Conservation (phyloP, 1,140 invertebrate species). For the Drosophila sucinea region DNA sequence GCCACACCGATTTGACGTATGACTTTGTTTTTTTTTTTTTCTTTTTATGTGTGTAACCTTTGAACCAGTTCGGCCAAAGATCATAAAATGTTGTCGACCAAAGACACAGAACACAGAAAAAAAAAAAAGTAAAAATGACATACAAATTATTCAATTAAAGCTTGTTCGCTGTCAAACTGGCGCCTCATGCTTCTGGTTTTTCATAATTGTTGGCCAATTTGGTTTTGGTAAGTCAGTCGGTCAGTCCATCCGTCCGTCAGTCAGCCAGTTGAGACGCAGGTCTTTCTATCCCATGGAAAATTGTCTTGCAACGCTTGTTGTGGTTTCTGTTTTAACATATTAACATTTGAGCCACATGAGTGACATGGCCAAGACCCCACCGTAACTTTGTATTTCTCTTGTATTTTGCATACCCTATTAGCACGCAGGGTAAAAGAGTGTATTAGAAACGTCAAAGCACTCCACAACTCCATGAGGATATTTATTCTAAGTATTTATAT, state of each 20-base stretch:
- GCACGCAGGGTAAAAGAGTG: neutral
- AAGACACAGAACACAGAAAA: slow-evolving; percentile 5
- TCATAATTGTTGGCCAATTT: slow-evolving; percentile 20
- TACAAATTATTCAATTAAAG: slow-evolving; percentile 21
- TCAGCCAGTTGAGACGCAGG: neutral
- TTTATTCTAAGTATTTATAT: too few relatives aligned
- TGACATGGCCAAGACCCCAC: slow-evolving; percentile 64
- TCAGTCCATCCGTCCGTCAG: too few relatives aligned
- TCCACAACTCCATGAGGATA: too few relatives aligned
- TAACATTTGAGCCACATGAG: slow-evolving; percentile 21
- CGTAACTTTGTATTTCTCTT: slow-evolving; percentile 16
- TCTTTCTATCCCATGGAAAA: slow-evolving; percentile 18
- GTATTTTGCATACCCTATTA: slow-evolving; percentile 2
- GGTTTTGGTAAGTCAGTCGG: slow-evolving; percentile 10
- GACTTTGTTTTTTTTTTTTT: neutral
- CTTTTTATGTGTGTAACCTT: neutral
- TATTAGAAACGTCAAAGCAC: neutral
- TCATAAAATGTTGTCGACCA: slow-evolving; percentile 1
- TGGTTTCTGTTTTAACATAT: slow-evolving; percentile 1
- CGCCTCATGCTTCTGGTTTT: slow-evolving; percentile 10
- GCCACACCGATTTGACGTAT: neutral
- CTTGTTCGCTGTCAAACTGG: slow-evolving; percentile 12
- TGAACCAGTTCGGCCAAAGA: neutral
- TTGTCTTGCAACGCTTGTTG: slow-evolving; percentile 31
- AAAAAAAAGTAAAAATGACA: neutral